Percentiles rank a stretch among this genome's conserved stretches.
Conservation (phyloP, 35 echinoderm and acorn worm species). For the Patiria miniata region DNA sequence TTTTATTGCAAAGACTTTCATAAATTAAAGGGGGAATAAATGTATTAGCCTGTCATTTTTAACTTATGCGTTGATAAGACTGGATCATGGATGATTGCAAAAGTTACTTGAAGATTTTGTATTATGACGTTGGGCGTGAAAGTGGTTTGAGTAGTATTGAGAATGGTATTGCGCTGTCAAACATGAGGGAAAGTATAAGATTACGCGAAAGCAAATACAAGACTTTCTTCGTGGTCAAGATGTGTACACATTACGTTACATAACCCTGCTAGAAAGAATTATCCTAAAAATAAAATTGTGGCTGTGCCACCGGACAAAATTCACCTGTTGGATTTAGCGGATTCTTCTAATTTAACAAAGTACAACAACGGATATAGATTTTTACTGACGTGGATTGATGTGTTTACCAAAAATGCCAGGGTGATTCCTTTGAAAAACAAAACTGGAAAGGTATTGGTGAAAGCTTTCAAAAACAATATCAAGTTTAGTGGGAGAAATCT, state of each 20-base stretch:
- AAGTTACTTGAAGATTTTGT: not conserved
- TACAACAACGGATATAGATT: not conserved
- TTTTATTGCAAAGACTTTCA: too few species aligned
- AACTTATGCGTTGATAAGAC: not conserved
- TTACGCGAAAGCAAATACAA: not conserved
- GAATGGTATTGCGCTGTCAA: not conserved
- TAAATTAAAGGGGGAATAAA: too few species aligned
- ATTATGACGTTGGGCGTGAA: not conserved
- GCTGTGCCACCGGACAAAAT: not conserved
- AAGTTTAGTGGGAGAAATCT: constrained; percentile 2
- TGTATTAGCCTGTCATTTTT: not conserved
- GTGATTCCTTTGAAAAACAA: constrained; percentile 34
- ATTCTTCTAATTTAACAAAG: not conserved
- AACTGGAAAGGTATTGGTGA: not conserved
- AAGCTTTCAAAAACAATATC: constrained; percentile 46
- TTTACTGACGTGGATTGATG: constrained; percentile 23
- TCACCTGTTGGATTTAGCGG: not conserved
- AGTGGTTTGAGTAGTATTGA: constrained; percentile 6
- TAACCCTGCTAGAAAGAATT: constrained; percentile 7
- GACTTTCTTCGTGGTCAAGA: constrained; percentile 5
- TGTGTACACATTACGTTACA: constrained; percentile 30
- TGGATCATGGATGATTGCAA: not conserved
- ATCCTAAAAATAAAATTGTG: constrained; percentile 7
- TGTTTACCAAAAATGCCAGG: constrained; percentile 47
- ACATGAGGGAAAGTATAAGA: not conserved